Base-by-base conservation (phyloP, 2,797 vertebrate species). In the Chelon auratus region DNA sequence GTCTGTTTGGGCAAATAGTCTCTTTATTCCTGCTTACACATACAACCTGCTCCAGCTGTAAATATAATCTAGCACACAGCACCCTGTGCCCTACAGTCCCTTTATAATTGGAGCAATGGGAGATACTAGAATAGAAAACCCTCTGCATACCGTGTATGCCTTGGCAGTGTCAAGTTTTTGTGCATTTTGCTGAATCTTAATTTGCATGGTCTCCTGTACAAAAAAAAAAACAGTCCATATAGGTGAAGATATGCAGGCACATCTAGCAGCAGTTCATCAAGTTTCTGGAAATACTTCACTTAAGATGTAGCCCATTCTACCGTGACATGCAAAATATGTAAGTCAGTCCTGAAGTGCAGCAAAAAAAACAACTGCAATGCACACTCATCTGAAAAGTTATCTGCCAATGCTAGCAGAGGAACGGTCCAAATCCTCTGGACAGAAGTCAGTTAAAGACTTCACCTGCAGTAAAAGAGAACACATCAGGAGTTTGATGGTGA, bases 71-170 rank as follows among this genome's bases (percentile, higher is more conserved):
- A 57, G 26, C n/a, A 14, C 13, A 45, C 62, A 60, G 60, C 64
- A 56, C 42, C 59, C 62, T 39, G 36, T 83, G 81, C 81, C 73
- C 68, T 79, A 73, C 72, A 80, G 73, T 69, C 55, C 47, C 68
- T 80, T 77, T 70, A 80, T 83, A 79, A 83, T 83, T 77, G 77
- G 77, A 67, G 69, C 65, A 1, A 73, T 74, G 65, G 76, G 72
- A 80, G 53, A 70, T 52, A 62, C 53, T 3, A 58, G 66, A 80
- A 77, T 67, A 73, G 68, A 58, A 56, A 51, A 51, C 1, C 11
- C 67, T 60, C 40, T 59, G 59, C 59, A 11, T 62, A 47, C 48
- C 56, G 43, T 59, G n/a, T 75, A 26, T 56, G 68, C 40, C 33
- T 33, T 9, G 15, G 4, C 1, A 1, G 4, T 24, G 59, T 52